Evolutionary conservation across 2,113 vertebrate species (phyloP).

Genomic region (Rousettus leschenaultii): DNA sequence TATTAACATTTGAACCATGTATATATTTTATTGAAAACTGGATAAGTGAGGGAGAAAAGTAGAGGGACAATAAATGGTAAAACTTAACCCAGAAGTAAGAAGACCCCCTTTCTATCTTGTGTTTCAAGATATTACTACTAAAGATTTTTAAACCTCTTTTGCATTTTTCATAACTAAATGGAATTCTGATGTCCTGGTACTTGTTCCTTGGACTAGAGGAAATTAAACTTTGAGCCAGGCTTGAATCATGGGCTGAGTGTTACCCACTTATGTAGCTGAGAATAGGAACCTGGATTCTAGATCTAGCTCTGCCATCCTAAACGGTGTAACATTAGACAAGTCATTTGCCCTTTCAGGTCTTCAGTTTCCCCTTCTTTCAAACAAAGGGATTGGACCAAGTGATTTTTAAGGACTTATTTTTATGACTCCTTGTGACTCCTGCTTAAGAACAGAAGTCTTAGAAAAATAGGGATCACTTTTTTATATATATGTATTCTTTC

Average conservation of each 20-base stretch:
- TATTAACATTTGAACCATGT: not conserved
- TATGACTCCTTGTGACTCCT: not conserved
- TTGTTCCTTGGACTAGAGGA: not conserved
- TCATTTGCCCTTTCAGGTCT: not conserved
- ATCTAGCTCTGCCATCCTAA: not conserved
- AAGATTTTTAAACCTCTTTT: not conserved
- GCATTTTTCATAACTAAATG: not conserved
- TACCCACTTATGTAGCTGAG: not conserved
- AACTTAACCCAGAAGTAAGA: not conserved
- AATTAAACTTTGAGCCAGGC: not conserved
- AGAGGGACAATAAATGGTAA: not conserved
- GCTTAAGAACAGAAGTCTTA: not conserved
- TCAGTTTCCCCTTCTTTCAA: not conserved
- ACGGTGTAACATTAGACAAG: not conserved
- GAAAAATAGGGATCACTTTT: not conserved
- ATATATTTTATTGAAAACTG: not conserved
- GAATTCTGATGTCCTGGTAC: not conserved
- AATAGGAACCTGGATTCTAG: not conserved
- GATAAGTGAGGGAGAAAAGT: not conserved
- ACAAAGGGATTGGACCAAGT: not conserved
- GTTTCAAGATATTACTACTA: not conserved
- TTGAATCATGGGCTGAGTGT: not conserved
- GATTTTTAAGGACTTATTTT: not conserved
- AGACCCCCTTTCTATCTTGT: not conserved
- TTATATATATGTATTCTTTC: not conserved